Percentiles rank a stretch among this genome's conserved stretches.
Evolutionary conservation across 2,888 invertebrate genomes (phyloP).

Genomic region (Phalera bucephala): DNA sequence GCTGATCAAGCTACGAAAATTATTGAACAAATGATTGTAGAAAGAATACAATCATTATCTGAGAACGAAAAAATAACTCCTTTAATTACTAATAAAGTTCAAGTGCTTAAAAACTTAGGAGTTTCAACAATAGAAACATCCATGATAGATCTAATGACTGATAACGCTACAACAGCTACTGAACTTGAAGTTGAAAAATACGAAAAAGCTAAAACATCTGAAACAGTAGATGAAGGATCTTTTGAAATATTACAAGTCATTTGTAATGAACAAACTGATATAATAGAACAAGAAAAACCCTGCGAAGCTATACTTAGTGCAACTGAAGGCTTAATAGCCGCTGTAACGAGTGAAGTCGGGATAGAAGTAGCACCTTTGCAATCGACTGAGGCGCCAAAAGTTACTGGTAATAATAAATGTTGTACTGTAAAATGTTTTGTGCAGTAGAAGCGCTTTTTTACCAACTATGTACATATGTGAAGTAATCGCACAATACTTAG

Average conservation of each 20-base stretch:
- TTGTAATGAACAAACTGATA: background rate
- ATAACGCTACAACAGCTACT: too few relatives aligned
- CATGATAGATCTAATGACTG: too few relatives aligned
- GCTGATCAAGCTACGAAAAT: too few relatives aligned
- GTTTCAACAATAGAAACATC: too few relatives aligned
- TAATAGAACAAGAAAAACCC: background rate
- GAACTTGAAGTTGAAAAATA: background rate
- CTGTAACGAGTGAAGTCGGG: background rate
- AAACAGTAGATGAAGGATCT: background rate
- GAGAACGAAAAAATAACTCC: too few relatives aligned
- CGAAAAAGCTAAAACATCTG: background rate
- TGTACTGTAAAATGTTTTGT: constrained; percentile 5
- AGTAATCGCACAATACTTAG: constrained; percentile 13
- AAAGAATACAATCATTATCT: too few relatives aligned
- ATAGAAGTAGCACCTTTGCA: background rate
- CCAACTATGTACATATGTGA: background rate
- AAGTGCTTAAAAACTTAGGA: too few relatives aligned
- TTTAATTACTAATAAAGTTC: too few relatives aligned
- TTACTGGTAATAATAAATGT: constrained; percentile 17
- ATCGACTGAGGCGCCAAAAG: background rate
- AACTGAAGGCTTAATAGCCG: background rate
- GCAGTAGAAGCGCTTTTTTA: constrained; percentile 9
- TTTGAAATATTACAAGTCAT: background rate
- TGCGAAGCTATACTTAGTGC: background rate
- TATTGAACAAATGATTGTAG: too few relatives aligned